Evolutionary conservation across 1,140 invertebrate genomes (phyloP).

Genomic region (Octopus sinensis): DNA sequence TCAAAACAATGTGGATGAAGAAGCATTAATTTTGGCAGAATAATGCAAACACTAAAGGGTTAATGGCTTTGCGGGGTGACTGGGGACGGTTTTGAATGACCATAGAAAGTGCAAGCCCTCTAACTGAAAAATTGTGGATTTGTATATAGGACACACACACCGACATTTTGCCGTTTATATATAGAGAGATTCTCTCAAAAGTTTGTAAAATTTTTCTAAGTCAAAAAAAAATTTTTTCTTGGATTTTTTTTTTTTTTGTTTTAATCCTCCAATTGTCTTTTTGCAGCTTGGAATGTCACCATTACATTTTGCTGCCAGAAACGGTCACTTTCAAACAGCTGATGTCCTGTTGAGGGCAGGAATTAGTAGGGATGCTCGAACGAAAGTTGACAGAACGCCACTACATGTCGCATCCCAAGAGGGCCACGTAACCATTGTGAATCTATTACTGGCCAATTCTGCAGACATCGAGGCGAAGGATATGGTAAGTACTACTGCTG

Average conservation of each 20-base stretch:
- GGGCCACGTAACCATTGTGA: slow-evolving; percentile 75
- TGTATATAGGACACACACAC: too few relatives aligned
- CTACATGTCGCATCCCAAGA: slow-evolving; percentile 83
- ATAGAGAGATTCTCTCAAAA: too few relatives aligned
- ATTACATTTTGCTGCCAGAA: slow-evolving; percentile 79
- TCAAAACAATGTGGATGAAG: too few relatives aligned
- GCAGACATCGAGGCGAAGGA: slow-evolving; percentile 77
- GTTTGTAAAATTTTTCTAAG: too few relatives aligned
- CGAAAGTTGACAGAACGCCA: slow-evolving; percentile 88
- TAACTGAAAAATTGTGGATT: too few relatives aligned
- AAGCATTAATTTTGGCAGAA: too few relatives aligned
- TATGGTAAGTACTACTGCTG: slow-evolving; percentile 67
- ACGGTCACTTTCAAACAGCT: slow-evolving; percentile 77
- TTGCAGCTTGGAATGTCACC: slow-evolving; percentile 81
- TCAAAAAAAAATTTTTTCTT: too few relatives aligned
- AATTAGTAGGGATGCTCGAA: slow-evolving; percentile 80
- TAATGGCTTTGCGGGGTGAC: too few relatives aligned
- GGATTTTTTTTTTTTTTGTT: neutral
- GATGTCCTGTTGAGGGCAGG: slow-evolving; percentile 79
- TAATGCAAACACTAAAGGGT: too few relatives aligned
- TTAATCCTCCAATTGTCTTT: slow-evolving; percentile 10
- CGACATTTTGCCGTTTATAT: too few relatives aligned
- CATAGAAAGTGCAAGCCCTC: too few relatives aligned
- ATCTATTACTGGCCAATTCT: slow-evolving; percentile 73
- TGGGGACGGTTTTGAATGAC: too few relatives aligned